phyloP scores from a whole-genome alignment of 2,888 invertebrate species.

The Papilio protenor region DNA sequence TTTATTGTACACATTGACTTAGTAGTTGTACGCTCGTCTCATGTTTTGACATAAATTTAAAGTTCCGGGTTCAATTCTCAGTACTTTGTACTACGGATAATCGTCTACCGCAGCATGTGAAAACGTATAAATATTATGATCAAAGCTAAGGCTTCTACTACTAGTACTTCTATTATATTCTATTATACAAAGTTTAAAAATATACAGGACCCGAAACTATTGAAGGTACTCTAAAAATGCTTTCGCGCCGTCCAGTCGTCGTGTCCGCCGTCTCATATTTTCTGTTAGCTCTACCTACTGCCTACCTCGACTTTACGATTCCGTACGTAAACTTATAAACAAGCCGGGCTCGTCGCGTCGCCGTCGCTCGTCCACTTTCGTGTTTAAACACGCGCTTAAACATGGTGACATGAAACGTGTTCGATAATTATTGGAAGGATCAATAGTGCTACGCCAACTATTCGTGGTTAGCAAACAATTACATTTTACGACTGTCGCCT shows the following conservation, averaged over 20 bases:
- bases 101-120: neutral
- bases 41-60: neutral
- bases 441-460: slow-evolving; percentile 80
- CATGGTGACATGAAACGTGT: slow-evolving; percentile 83
- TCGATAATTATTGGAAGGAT: slow-evolving; percentile 85
- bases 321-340: slow-evolving; percentile 79
- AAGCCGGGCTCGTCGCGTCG: slow-evolving; percentile 64
- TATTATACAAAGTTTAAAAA: slow-evolving; percentile 1
- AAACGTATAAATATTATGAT: neutral
- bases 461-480: slow-evolving; percentile 77
- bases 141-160: neutral
- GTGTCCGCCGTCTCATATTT: slow-evolving; percentile 68
- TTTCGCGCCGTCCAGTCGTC: slow-evolving; percentile 52
- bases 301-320: slow-evolving; percentile 76
- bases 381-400: slow-evolving; percentile 78
- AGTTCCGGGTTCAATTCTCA: neutral
- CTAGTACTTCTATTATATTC: too few species aligned
- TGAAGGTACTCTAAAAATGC: slow-evolving; percentile 49
- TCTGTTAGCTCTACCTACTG: slow-evolving; percentile 81
- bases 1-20: neutral
- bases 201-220: slow-evolving; percentile 30
- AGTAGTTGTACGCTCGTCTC: neutral
- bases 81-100: neutral
- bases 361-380: slow-evolving; percentile 75
- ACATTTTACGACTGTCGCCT: slow-evolving; percentile 75